Base-by-base conservation (phyloP, 64 coral and sea anemone species). In the Anthopleura sola region DNA sequence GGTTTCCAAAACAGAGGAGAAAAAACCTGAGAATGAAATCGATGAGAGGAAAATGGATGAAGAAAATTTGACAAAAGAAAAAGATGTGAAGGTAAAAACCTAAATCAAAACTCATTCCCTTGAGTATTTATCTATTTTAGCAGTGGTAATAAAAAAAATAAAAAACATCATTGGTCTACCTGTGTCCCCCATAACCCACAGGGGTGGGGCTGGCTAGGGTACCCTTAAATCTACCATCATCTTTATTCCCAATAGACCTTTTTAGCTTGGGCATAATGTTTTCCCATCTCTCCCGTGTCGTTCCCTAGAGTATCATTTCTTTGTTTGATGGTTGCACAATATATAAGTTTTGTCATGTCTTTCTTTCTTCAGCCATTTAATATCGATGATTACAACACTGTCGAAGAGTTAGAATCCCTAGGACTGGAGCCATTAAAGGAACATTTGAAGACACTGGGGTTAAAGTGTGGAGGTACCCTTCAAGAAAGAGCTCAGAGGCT, bases 401-500 rank as follows among this genome's bases (percentile, higher is more conserved):
- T 56, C 29, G 36, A 71, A 18, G 86, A 98, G 34, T 79, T 98
- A 21, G 92, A 98, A 75, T 51, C 89, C 10, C 11, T 98, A 19
- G 95, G 95, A 34, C 75, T 98, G 66, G 92, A 94, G 36, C 68
- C 57, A 60, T 68, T 98, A 1, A 98, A 98, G 33, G 88, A 86
- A 19, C 91, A 92, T 19, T 62, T 98, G 5, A 92, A 89, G 53
- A 37, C 92, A 23, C 75, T 88, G 78, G 95, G 95, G 64, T 86
- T 98, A 0, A 98, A 98, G 47, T 98, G 95, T 94, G 95, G 95
- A 79, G 95, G 95, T 13, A 98, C 95, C 55, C 81, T 98, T 54
- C 95, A 98, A 32, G 91, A 98, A 78, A 93, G 95, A 64, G 95
- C 95, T 69, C 91, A 94, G 76, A 91, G 95, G 80, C 49, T 98